These are phyloP conservation scores for Sogatella furcifera DNA, from an alignment of 1,140 invertebrate genomes.

Conservation along the genomic window DNA sequence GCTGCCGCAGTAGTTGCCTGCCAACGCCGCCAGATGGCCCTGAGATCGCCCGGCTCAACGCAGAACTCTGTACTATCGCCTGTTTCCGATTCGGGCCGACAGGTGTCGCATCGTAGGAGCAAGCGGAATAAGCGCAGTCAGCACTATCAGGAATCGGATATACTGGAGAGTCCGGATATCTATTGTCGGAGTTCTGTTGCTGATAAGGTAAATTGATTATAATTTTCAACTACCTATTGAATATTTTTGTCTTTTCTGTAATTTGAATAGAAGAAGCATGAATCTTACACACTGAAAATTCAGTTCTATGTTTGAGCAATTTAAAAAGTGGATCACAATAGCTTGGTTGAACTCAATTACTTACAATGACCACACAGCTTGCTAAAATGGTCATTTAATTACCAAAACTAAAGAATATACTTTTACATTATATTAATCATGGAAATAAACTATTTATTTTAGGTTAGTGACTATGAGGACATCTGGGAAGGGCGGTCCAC, in stretches of 20 bases:
- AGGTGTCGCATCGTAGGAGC: constrained; percentile 28
- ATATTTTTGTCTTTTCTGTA: too few species aligned
- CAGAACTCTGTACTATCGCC: constrained; percentile 25
- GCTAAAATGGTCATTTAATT: too few species aligned
- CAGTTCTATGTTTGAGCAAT: too few species aligned
- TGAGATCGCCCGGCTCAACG: not conserved
- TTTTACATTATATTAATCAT: too few species aligned
- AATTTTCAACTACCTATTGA: not conserved
- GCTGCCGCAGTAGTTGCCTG: too few species aligned
- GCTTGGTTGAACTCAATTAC: too few species aligned
- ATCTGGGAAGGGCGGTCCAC: constrained; percentile 57
- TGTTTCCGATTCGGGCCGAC: constrained; percentile 31
- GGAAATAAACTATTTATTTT: not conserved
- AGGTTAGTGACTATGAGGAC: constrained; percentile 85
- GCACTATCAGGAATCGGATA: constrained; percentile 69
- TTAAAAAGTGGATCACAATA: too few species aligned
- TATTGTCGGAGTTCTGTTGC: constrained; percentile 78
- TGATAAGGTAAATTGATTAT: constrained; percentile 50
- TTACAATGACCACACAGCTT: too few species aligned
- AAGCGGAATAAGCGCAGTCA: constrained; percentile 33
- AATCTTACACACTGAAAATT: too few species aligned
- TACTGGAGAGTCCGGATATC: constrained; percentile 64
- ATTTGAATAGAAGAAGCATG: too few species aligned
- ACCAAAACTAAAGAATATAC: too few species aligned
- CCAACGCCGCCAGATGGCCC: not conserved